Percentiles rank a stretch among this genome's conserved stretches.
phyloP scores from a whole-genome alignment of 2,113 vertebrate genomes.

The Amphiprion percula region DNA sequence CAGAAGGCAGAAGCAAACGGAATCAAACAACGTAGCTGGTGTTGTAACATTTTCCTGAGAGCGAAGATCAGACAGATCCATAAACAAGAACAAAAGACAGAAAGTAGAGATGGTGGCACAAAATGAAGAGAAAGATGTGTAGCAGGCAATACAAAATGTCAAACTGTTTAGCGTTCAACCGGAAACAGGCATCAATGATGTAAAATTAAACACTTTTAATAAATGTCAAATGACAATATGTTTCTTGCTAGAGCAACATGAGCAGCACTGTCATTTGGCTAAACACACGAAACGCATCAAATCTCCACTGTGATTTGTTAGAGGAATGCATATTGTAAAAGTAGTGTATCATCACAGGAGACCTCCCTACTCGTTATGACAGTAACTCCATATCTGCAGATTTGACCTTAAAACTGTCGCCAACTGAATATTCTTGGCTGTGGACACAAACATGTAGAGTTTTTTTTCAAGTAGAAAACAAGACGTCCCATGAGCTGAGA shows the following conservation, averaged over 20 bases:
- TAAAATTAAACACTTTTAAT: conserved; percentile 4
- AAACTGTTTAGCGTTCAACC: conserved; percentile 8
- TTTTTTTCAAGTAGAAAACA: conserved; percentile 31
- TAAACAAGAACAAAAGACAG: conserved; percentile 7
- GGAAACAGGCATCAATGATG: neutral
- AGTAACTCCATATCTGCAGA: neutral
- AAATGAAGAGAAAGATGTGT: neutral
- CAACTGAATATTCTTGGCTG: neutral
- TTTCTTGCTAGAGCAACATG: conserved; percentile 45
- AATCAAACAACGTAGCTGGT: conserved; percentile 66
- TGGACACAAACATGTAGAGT: conserved; percentile 2
- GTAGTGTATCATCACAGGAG: neutral
- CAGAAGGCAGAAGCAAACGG: conserved; percentile 29
- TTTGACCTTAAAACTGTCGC: neutral
- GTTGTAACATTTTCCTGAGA: conserved; percentile 77
- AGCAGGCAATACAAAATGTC: neutral
- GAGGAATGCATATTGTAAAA: conserved; percentile 4
- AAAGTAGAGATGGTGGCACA: neutral
- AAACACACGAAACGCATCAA: conserved; percentile 2
- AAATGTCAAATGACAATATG: neutral
- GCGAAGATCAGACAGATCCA: conserved; percentile 60
- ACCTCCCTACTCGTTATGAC: too few relatives aligned
- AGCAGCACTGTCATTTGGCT: conserved; percentile 49
- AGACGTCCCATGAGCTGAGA: neutral
- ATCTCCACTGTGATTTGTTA: conserved; percentile 1